These are phyloP conservation scores for Pheosia tremula DNA, from an alignment of 2,888 invertebrate species.

Conservation along the genomic window DNA sequence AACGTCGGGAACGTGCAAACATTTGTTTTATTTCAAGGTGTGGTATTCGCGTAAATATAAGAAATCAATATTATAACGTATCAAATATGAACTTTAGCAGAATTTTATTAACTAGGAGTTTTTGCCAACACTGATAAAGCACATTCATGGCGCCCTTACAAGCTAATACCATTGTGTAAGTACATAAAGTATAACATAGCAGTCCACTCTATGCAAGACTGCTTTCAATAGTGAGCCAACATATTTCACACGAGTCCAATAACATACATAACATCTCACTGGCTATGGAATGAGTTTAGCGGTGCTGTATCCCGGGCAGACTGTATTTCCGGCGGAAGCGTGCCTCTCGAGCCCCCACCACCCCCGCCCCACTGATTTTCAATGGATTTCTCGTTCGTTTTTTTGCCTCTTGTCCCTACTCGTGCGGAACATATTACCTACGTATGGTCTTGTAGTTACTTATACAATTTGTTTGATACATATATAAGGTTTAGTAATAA, in stretches of 20 bases:
- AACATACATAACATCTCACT: slow-evolving; percentile 24
- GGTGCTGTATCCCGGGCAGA: slow-evolving; percentile 50
- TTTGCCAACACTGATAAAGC: too few species aligned
- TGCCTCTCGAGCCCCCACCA: slow-evolving; percentile 20
- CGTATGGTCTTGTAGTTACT: slow-evolving; percentile 45
- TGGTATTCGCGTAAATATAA: too few species aligned
- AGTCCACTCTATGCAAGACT: neutral
- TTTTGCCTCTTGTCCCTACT: slow-evolving; percentile 61
- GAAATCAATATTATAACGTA: too few species aligned
- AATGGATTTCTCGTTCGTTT: slow-evolving; percentile 58
- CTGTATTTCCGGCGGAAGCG: slow-evolving; percentile 53
- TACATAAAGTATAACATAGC: neutral
- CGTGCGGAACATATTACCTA: slow-evolving; percentile 59
- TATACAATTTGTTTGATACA: slow-evolving; percentile 60
- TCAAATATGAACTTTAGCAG: too few species aligned
- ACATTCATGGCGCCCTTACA: too few species aligned
- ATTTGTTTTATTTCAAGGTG: too few species aligned
- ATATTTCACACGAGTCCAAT: slow-evolving; percentile 11
- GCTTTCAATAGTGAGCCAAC: slow-evolving; percentile 3
- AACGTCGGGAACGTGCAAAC: too few species aligned
- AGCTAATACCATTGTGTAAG: neutral
- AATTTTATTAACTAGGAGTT: too few species aligned
- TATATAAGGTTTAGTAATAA: slow-evolving; percentile 2
- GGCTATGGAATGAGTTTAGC: slow-evolving; percentile 51
- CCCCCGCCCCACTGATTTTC: slow-evolving; percentile 54